Percentiles rank a stretch among this genome's conserved stretches.
Conservation (phyloP, 2,888 invertebrate species). For the Chironomus tentans region DNA sequence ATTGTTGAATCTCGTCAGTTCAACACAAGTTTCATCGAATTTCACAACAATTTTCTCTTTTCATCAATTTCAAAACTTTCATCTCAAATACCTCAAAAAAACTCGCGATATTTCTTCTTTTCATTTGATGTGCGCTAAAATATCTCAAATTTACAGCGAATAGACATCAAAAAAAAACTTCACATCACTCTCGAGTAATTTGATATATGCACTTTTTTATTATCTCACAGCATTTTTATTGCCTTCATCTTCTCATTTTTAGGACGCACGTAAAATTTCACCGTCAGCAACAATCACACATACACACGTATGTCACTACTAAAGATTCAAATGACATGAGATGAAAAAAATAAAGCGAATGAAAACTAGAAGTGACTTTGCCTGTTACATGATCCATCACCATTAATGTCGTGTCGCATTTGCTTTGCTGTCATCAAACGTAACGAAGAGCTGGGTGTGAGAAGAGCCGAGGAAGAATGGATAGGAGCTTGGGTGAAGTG, state of each 20-base stretch:
- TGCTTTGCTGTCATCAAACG: background rate
- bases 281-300: background rate
- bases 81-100: too few relatives aligned
- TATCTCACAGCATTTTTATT: background rate
- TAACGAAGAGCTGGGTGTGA: background rate
- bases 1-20: too few relatives aligned
- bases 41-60: too few relatives aligned
- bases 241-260: background rate
- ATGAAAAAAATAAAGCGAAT: background rate
- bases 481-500: background rate
- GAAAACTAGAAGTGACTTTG: slow-evolving; percentile 4
- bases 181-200: background rate
- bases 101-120: too few relatives aligned
- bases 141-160: background rate
- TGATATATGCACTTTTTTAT: background rate
- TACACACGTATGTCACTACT: background rate
- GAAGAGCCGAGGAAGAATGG: background rate
- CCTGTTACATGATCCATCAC: slow-evolving; percentile 16
- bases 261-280: background rate
- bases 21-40: too few relatives aligned
- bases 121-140: background rate
- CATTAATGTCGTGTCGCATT: slow-evolving; percentile 9
- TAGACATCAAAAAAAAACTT: background rate
- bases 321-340: background rate
- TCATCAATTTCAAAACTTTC: too few relatives aligned